Evolutionary conservation across 1,140 invertebrate genomes (phyloP).

Genomic region (Stratiolaelaps scimitus): DNA sequence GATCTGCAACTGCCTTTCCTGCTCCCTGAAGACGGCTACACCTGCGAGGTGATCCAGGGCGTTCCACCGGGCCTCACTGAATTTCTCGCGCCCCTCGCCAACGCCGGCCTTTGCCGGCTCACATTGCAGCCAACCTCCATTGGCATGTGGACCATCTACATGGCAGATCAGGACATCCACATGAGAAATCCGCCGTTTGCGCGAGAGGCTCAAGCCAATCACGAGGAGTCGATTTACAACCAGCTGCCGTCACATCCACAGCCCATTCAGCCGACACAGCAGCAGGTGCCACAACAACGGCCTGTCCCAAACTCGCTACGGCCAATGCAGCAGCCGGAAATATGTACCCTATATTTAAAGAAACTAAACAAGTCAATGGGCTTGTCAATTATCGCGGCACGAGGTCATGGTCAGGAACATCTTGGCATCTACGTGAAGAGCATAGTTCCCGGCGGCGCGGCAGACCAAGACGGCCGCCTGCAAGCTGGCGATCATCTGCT

Average conservation of each 20-base stretch:
- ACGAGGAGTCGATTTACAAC: constrained; percentile 22
- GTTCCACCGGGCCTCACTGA: constrained; percentile 82
- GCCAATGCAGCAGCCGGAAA: constrained; percentile 46
- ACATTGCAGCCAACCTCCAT: constrained; percentile 75
- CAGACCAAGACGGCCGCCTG: constrained; percentile 81
- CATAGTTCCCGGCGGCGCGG: constrained; percentile 86
- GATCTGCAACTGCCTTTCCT: constrained; percentile 77
- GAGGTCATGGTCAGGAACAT: constrained; percentile 77
- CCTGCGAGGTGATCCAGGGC: constrained; percentile 84
- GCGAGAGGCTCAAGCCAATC: neutral
- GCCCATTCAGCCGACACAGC: neutral
- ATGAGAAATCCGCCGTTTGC: neutral
- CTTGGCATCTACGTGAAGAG: constrained; percentile 96
- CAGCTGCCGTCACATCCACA: constrained; percentile 22
- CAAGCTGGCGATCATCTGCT: constrained; percentile 93
- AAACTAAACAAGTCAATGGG: constrained; percentile 85
- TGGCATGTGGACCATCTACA: constrained; percentile 88
- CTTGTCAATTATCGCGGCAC: constrained; percentile 80
- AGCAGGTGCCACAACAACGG: constrained; percentile 18
- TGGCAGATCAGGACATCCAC: constrained; percentile 46
- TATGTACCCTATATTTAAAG: constrained; percentile 72
- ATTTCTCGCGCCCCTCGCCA: constrained; percentile 73
- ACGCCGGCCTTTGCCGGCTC: constrained; percentile 70
- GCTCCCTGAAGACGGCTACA: constrained; percentile 93
- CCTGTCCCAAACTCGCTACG: neutral